Evolutionary conservation across 2,888 invertebrate genomes (phyloP).

Genomic region (Limnephilus lunatus): DNA sequence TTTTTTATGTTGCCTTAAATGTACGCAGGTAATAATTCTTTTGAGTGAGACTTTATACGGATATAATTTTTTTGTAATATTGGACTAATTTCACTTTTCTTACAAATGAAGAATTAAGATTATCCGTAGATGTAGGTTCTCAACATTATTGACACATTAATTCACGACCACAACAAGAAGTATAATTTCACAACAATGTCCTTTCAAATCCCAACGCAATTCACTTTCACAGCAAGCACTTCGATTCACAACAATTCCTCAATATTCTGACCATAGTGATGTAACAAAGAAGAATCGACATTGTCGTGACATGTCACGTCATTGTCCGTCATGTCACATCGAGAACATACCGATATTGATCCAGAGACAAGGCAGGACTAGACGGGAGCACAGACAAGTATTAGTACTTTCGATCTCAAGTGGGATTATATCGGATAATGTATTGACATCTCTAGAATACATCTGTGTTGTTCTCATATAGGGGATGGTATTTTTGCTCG

Average conservation of each 20-base stretch:
- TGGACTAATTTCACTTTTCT: neutral
- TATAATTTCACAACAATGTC: constrained; percentile 27
- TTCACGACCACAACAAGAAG: neutral
- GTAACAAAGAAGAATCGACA: constrained; percentile 36
- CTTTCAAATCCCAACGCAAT: neutral
- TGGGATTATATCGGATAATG: constrained; percentile 38
- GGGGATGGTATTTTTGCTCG: neutral
- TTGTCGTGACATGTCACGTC: constrained; percentile 43
- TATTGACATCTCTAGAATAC: constrained; percentile 38
- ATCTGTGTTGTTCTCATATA: constrained; percentile 27
- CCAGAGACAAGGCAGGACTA: constrained; percentile 19
- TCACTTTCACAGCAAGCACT: constrained; percentile 39
- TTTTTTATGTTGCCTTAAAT: too few relatives aligned
- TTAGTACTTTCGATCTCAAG: constrained; percentile 44
- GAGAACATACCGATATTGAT: constrained; percentile 34
- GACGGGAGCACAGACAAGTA: neutral
- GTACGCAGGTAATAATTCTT: neutral
- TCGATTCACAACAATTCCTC: neutral
- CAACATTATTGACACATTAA: neutral
- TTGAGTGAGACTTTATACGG: neutral
- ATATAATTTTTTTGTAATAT: neutral
- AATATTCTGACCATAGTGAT: constrained; percentile 37
- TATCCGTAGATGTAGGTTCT: neutral
- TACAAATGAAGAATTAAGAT: neutral
- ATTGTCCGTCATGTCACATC: constrained; percentile 27